Evolutionary conservation across 1,140 invertebrate genomes (phyloP), one percentile per base, ranked within the genome.

Genomic region (Solenopsis invicta): DNA sequence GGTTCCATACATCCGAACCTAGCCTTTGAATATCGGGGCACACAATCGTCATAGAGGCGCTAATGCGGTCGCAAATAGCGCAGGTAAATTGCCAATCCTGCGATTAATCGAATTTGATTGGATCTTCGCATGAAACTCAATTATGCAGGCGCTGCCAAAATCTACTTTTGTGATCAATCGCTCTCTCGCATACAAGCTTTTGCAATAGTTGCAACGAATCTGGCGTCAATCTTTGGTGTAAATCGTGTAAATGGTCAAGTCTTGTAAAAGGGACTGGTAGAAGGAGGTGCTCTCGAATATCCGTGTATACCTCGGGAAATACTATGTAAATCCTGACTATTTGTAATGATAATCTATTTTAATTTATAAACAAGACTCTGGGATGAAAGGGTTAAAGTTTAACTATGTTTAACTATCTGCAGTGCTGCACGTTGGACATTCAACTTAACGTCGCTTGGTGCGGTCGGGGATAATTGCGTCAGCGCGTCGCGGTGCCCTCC

Each of bases 71-170:
- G 71, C 87, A 69, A 90, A 90, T 90, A 90, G 71, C 62, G 59
- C 71, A 71, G 82, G 88, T 91, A 91, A 90, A 90, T 91, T 91
- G 77, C 76, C 89, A 88, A 86, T 91, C 59, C 61, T 64, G 10
- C 61, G 82, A 91, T 90, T 91, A 91, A 91, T 91, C 87, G 80
- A 91, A 88, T 88, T 82, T 34, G 71, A 90, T 90, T 86, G 76
- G 54, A 90, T 88, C 86, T 77, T 90, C 24, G 56, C 61, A 4
- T 52, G 81, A 86, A 88, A 90, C 45, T 74, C 85, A 61, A 86
- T 81, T 88, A 90, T 61, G 41, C 34, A 86, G 61, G 45, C 59
- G 52, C 80, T 67, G n/a, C 50, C 61, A 34, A 54, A 59, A 8
- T 75, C 34, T 21, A 71, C 45, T 62, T 89, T 78, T 77, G n/a